A percentile compares a stretch with the other conserved stretches of the same genome.
Evolutionary conservation across 2,888 invertebrate species (phyloP).

Genomic region (Drosophila neonasuta): DNA sequence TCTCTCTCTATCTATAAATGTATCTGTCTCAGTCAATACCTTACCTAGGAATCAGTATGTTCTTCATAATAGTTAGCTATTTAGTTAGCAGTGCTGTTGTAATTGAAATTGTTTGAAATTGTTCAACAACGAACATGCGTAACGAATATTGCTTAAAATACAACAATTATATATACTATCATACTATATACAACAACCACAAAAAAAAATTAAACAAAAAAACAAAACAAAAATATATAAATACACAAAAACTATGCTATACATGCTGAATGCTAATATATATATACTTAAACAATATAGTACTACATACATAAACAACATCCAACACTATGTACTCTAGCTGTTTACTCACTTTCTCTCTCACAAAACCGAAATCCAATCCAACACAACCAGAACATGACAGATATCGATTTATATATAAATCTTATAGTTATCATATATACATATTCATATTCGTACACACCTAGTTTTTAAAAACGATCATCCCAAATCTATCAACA

Average conservation of each 20-base stretch:
- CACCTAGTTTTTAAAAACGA: slow-evolving; percentile 13
- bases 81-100: slow-evolving; percentile 70
- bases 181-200: slow-evolving; percentile 40
- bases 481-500: slow-evolving; percentile 25
- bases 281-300: slow-evolving; percentile 29
- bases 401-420: slow-evolving; percentile 21
- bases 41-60: slow-evolving; percentile 20
- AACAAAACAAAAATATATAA: slow-evolving; percentile 40
- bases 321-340: slow-evolving; percentile 57
- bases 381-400: slow-evolving; percentile 17
- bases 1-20: slow-evolving; percentile 20
- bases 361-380: slow-evolving; percentile 23
- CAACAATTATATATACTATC: slow-evolving; percentile 47
- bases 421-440: slow-evolving; percentile 20
- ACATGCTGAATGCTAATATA: slow-evolving; percentile 55
- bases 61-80: slow-evolving; percentile 40
- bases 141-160: slow-evolving; percentile 69
- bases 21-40: slow-evolving; percentile 10
- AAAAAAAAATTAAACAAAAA: slow-evolving; percentile 37
- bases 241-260: slow-evolving; percentile 47
- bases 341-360: slow-evolving; percentile 43
- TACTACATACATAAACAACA: slow-evolving; percentile 39
- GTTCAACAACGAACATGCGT: slow-evolving; percentile 69
- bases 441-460: slow-evolving; percentile 29
- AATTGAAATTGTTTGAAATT: slow-evolving; percentile 61